Percentiles rank a stretch among this genome's conserved stretches.
phyloP scores from a whole-genome alignment of 2,888 invertebrate species.

The Sphaerophoria rueppellii region DNA sequence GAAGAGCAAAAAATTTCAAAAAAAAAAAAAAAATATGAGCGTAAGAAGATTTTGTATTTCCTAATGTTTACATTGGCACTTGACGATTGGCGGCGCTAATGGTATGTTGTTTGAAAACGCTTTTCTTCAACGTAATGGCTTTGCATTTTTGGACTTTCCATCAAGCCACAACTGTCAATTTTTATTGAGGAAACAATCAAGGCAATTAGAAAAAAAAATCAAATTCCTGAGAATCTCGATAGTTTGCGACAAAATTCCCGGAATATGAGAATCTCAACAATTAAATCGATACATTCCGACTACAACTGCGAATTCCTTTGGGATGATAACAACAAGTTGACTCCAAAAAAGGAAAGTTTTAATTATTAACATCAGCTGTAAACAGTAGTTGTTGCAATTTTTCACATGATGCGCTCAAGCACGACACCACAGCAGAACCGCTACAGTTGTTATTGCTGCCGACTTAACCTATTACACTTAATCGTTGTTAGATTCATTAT shows the following conservation, averaged over 20 bases:
- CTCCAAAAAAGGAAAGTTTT: conserved; percentile 54
- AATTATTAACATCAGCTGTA: conserved; percentile 35
- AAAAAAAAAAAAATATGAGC: conserved; percentile 22
- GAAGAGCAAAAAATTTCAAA: not conserved
- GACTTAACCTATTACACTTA: conserved; percentile 51
- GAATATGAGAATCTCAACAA: conserved; percentile 28
- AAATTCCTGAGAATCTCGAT: not conserved
- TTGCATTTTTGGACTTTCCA: no score
- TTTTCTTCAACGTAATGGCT: not conserved
- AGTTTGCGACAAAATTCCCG: not conserved
- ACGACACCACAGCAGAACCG: not conserved
- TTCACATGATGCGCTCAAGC: conserved; percentile 13
- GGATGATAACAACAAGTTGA: conserved; percentile 25
- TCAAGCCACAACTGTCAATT: no score
- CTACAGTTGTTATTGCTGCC: conserved; percentile 24
- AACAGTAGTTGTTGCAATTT: conserved; percentile 18
- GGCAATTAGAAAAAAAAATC: not conserved
- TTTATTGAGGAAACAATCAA: not conserved
- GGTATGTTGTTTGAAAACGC: conserved; percentile 12
- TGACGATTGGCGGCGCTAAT: not conserved
- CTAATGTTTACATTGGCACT: conserved; percentile 47
- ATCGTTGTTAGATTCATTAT: conserved; percentile 61
- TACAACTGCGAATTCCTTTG: conserved; percentile 4
- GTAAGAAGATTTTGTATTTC: conserved; percentile 43
- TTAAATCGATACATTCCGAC: conserved; percentile 8